Percentiles rank a stretch among this genome's conserved stretches.
phyloP scores from a whole-genome alignment of 2,797 vertebrate genomes.

The Heliangelus exortis region DNA sequence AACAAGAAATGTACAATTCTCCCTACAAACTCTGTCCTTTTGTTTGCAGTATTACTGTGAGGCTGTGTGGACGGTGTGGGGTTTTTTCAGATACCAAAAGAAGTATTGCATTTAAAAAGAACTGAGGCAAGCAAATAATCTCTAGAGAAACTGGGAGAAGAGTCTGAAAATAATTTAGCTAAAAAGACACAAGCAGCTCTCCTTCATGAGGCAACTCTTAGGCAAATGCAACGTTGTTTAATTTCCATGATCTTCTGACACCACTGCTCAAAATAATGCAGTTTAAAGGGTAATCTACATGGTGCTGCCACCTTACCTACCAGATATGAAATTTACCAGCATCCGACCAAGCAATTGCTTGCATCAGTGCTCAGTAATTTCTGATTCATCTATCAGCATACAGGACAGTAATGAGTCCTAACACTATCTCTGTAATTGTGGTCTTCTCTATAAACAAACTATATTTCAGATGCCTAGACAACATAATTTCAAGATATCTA shows the following conservation, averaged over 20 bases:
- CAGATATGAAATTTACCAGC: neutral
- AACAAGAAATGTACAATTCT: neutral
- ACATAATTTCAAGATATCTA: neutral
- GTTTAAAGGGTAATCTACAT: neutral
- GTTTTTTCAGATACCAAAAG: neutral
- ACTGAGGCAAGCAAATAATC: neutral
- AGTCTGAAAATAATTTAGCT: neutral
- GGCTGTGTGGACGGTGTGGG: neutral
- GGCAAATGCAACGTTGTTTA: neutral
- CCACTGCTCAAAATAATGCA: no score
- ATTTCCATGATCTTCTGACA: neutral
- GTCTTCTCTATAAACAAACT: neutral
- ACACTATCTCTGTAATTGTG: neutral
- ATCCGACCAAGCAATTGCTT: neutral
- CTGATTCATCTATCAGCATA: neutral
- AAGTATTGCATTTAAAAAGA: neutral
- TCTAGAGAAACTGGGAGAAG: neutral
- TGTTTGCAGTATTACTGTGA: neutral
- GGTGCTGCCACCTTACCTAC: neutral
- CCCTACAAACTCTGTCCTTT: neutral
- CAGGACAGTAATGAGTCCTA: neutral
- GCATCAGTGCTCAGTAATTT: neutral
- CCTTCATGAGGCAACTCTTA: neutral
- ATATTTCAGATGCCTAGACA: neutral
- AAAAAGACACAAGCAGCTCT: neutral